Evolutionary conservation across 2,797 vertebrate species (phyloP), one percentile per base, ranked within the genome.

Genomic region (Aselliscus stoliczkanus): DNA sequence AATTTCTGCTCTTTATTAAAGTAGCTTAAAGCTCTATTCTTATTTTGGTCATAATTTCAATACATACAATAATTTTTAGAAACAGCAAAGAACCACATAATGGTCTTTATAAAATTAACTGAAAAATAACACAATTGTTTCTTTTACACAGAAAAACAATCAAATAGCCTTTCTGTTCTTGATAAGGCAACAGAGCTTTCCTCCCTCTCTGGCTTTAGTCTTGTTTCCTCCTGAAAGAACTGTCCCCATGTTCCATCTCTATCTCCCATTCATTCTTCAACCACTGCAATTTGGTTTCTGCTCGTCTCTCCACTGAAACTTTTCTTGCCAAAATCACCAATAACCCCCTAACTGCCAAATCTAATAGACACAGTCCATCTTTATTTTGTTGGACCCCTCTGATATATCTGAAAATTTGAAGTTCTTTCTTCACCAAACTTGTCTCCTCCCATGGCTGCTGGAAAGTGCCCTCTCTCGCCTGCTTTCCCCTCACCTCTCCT

Each of bases 1-100:
- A 87, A 95, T 42, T 65, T 25, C 29, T 94, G 20, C 31, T 96
- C 56, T 94, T 90, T 76, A 96, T 88, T 83, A 95, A 90, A 76
- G 64, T 15, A 90, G 69, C 67, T 92, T 88, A 93, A 81, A 29
- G 2, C 39, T 70, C 37, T 73, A 47, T 42, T 80, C 54, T 79
- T 89, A 67, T 34, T 92, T 85, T 86, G 50, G 44, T 52, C 86
- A 62, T 42, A 91, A 83, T 72, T 88, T 94, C 62, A 87, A 83
- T 25, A 93, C 2, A 58, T 65, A 56, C 15, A 64, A 52, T 42
- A 64, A 67, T 37, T 85, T 91, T 86, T 67, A 70, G 21, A 42
- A 82, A 70, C 12, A 77, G 64, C 42, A 90, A 94, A 95, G 56
- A 97, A 80, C 6, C 60, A 96, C 20, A 67, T 34, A 80, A 75